Conservation (phyloP, 2,797 vertebrate species). For the Scleropages formosus region DNA sequence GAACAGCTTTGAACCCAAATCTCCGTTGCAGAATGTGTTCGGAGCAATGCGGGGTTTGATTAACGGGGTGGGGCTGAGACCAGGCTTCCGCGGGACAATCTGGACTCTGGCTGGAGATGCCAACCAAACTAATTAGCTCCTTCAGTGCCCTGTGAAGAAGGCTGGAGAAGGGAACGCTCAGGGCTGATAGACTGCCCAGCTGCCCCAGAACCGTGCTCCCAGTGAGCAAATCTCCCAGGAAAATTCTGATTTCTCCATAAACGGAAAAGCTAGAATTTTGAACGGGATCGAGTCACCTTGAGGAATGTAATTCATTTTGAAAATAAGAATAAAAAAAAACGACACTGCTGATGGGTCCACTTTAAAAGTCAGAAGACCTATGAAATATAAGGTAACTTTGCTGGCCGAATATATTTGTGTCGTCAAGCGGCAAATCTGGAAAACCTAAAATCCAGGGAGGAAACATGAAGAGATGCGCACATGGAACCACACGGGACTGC, state of each 20-base stretch:
- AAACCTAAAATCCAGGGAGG: too few species aligned
- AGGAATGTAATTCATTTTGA: slow-evolving; percentile 6
- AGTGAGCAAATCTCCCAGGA: neutral
- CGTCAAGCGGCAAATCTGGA: too few species aligned
- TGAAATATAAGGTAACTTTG: too few species aligned
- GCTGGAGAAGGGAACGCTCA: neutral
- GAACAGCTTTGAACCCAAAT: too few species aligned
- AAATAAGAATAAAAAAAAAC: neutral
- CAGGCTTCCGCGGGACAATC: neutral
- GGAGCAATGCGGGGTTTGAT: neutral
- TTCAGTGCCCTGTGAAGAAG: neutral
- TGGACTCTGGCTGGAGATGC: neutral
- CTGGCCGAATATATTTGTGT: too few species aligned
- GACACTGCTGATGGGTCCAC: neutral
- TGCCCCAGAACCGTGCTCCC: neutral
- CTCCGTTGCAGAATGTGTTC: neutral
- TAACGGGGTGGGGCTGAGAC: neutral
- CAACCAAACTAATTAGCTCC: slow-evolving; percentile 11
- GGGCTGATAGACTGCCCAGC: neutral
- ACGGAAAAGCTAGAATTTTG: neutral
- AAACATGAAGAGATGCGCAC: too few species aligned
- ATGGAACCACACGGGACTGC: too few species aligned
- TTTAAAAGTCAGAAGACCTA: too few species aligned
- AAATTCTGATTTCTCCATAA: neutral
- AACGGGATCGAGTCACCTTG: slow-evolving; percentile 13